phyloP scores from a whole-genome alignment of 2,113 vertebrate genomes.

The Dromiciops gliroides region DNA sequence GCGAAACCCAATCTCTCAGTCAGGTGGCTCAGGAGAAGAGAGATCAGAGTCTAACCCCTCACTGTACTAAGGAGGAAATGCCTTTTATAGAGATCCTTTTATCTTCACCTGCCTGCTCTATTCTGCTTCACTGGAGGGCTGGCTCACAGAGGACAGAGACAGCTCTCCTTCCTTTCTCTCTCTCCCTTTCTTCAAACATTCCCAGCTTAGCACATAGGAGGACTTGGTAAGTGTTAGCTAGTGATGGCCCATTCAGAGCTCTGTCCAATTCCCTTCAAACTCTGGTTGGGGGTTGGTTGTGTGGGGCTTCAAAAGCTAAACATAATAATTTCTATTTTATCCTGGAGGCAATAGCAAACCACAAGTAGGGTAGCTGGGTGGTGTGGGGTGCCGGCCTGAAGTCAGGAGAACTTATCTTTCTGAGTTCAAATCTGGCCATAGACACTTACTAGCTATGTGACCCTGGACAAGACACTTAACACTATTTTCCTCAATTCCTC shows the following conservation, averaged over 20 bases:
- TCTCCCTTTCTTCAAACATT: too few species aligned
- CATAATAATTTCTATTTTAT: background rate
- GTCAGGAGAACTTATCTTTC: background rate
- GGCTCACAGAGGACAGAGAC: background rate
- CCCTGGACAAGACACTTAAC: background rate
- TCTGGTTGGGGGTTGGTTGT: background rate
- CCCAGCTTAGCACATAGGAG: background rate
- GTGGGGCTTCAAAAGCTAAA: background rate
- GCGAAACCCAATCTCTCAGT: background rate
- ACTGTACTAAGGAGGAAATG: background rate
- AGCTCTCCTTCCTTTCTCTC: background rate
- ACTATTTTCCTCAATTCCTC: background rate
- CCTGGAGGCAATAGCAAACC: background rate
- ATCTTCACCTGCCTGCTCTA: background rate
- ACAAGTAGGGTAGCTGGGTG: too few species aligned
- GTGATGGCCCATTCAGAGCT: too few species aligned
- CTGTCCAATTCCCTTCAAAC: background rate
- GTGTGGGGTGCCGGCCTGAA: background rate
- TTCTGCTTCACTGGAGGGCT: background rate
- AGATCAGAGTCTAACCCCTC: background rate
- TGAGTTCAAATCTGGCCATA: background rate
- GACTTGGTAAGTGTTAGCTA: background rate
- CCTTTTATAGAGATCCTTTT: background rate
- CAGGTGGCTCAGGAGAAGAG: background rate
- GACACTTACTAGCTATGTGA: too few species aligned